Base-by-base conservation (phyloP, 2,888 invertebrate species). In the Thumatha senex region DNA sequence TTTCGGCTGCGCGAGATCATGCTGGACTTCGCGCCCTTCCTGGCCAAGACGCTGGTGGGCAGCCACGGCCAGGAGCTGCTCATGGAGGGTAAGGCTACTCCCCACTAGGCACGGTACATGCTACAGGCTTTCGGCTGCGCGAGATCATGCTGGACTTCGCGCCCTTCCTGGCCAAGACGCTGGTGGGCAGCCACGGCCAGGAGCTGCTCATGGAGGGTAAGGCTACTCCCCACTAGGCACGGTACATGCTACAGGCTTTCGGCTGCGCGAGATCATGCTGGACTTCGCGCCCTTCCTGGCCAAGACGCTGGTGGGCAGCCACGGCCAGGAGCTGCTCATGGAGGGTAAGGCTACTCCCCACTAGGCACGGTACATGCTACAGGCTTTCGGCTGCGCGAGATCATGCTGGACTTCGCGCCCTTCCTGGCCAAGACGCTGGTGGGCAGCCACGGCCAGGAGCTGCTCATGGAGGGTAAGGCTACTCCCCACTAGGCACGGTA, bases 81-180 rank as follows among this genome's bases (percentile, higher is more conserved):
- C 35, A 98, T 99, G 95, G 99, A 99, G 93, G 98, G 98, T 86
- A 97, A 96, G 74, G 74, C 77, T 78, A 74, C 47, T 56, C 46
- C 34, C 40, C 71, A 66, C 47, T 78, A 68, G 52, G 78, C 76
- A 76, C 75, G 76, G 55, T 67, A 68, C 68, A 51, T 63, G 58
- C 58, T 65, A 24, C 52, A 40, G 13, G 29, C 48, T 53, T 50
- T 30, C 46, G n/a, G 14, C 92, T 99, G n/a, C 92, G 99, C 46
- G 99, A 99, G 88, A 98, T 99, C 59, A 99, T 99, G 98, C 96
- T 99, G n/a, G 99, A 99, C 87, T 99, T 99, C 92, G 98, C 99
- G 0, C 98, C 99, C 0, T 99, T 99, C 91, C 93, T 99, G 18
- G 99, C 99, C 7, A 99, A 99, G 89, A 99, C 99, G 0, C 92